Percentiles rank a stretch among this genome's conserved stretches.
Conservation (phyloP, 2,113 vertebrate genomes). For the Mormyrus iriodes region DNA sequence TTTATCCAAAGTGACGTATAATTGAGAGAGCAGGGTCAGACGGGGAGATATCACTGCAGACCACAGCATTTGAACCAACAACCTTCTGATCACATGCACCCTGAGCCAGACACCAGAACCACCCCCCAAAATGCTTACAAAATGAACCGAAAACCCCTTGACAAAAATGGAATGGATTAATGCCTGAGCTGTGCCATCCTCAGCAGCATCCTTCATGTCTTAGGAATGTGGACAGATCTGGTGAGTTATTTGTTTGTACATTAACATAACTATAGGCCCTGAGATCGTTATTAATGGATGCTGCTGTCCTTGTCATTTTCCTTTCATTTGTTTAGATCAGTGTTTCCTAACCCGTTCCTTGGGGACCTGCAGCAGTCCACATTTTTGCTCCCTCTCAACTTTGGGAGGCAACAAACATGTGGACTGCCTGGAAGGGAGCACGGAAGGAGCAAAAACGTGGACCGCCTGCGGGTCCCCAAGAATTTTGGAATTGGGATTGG, state of each 20-base stretch:
- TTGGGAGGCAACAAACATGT: no score
- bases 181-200: not conserved
- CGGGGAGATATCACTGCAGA: not conserved
- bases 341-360: not conserved
- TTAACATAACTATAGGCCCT: not conserved
- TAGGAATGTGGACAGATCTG: not conserved
- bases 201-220: not conserved
- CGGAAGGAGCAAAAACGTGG: no score
- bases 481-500: no score
- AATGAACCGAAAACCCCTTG: not conserved
- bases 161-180: not conserved
- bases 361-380: not conserved
- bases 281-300: not conserved
- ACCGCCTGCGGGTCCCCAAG: no score
- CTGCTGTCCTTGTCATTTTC: not conserved
- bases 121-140: not conserved
- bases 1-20: not conserved
- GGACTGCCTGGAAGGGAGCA: no score
- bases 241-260: not conserved
- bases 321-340: not conserved
- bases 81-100: not conserved
- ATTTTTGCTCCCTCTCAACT: not conserved
- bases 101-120: not conserved
- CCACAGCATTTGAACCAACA: not conserved
- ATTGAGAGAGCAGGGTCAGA: not conserved